These are phyloP conservation scores for Campoletis raptor DNA, from an alignment of 2,888 invertebrate genomes.

Conservation along the genomic window DNA sequence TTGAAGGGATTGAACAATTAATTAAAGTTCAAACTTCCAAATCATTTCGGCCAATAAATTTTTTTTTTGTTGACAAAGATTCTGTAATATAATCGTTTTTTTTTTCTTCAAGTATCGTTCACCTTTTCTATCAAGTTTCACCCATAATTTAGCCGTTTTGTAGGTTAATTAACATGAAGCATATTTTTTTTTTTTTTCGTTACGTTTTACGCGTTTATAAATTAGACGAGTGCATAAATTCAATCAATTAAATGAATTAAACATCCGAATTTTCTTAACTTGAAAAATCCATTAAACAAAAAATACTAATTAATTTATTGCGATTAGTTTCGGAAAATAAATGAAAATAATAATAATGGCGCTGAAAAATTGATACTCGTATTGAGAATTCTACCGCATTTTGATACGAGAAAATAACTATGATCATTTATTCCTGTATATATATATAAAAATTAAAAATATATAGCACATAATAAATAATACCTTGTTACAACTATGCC, in stretches of 20 bases:
- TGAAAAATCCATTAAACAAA: neutral
- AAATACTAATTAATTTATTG: neutral
- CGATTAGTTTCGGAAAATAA: neutral
- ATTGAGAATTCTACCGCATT: neutral
- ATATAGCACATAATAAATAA: conserved; percentile 21
- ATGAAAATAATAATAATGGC: neutral
- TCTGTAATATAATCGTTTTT: neutral
- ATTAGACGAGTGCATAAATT: neutral
- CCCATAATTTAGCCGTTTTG: neutral
- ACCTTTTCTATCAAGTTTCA: neutral
- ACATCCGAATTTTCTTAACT: neutral
- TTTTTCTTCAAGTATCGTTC: neutral
- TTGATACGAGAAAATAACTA: conserved; percentile 18
- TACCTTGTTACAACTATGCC: conserved; percentile 27
- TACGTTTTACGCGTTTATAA: neutral
- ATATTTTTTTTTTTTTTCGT: neutral
- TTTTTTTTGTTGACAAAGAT: neutral
- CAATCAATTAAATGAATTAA: neutral
- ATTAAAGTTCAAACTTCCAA: neutral
- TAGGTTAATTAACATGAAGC: neutral
- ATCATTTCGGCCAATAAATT: neutral
- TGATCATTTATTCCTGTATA: neutral
- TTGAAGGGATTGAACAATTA: neutral
- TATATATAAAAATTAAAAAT: neutral
- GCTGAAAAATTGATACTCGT: neutral